Base-by-base conservation (phyloP, 2,113 vertebrate species). In the Herpetotheres cachinnans region DNA sequence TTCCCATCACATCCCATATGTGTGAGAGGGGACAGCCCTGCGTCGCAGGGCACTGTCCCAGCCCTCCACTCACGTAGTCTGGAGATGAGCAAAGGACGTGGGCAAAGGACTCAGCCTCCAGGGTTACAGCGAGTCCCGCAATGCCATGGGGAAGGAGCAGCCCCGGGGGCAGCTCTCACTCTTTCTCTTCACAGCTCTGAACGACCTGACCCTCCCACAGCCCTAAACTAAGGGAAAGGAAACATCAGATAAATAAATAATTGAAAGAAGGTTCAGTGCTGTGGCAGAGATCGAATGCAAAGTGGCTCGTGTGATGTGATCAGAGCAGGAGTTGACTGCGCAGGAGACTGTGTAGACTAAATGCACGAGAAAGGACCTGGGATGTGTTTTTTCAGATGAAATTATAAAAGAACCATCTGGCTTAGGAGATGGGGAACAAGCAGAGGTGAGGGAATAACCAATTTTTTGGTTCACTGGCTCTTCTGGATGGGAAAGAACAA, bases 41-140 rank as follows among this genome's bases (percentile, higher is more conserved):
- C 42, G 50, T 54, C 36, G 8, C 14, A 8, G 27, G 11, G 30
- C 56, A 4, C 55, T 29, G 19, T 12, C 49, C 36, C 66, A 73
- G n/a, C 44, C 26, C 55, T 38, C 1, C 1, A 9, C 71, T n/a
- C 1, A 0, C 0, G 2, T 1, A 7, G 13, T 29, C 38, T 63
- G 58, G 21, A 24, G 46, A 11, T 9, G 52, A 62, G 36, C 66
- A 8, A 21, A 73, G 29, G 17, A 30, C 36, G 34, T 3, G 10
- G 21, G 26, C 42, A 18, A 13, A 34, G 32, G 46, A 36, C 50
- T 58, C 4, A 1, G 22, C 13, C 21, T 21, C 2, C 42, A 4
- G 32, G 26, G 10, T 7, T 38, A 32, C 32, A 14, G 27, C 0
- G 0, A 10, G 13, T 46, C 52, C 54, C 0, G 0, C 7, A 6